A percentile compares a stretch with the other conserved stretches of the same genome.
Conservation (phyloP, 1,140 invertebrate species). For the Physella acuta region DNA sequence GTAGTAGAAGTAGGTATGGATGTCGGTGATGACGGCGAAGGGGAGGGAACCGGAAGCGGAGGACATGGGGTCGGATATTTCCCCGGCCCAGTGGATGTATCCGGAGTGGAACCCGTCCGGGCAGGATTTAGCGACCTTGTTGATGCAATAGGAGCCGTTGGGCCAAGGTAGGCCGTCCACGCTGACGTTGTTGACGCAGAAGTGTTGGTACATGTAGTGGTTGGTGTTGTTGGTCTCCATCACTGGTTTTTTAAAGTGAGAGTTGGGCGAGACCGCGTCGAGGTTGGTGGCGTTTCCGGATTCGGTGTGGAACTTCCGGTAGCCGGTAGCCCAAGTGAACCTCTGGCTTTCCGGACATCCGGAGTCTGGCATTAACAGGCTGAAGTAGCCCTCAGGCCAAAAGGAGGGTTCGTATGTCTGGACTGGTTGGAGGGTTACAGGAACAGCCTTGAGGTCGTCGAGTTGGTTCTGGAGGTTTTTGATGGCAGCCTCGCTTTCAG, state of each 20-base stretch:
- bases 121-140: background rate
- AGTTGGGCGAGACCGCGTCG: background rate
- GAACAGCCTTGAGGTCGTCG: background rate
- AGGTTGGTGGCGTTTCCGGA: slow-evolving; percentile 2
- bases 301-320: slow-evolving; percentile 8
- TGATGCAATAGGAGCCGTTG: slow-evolving; percentile 7
- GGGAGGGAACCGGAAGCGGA: background rate
- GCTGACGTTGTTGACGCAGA: background rate
- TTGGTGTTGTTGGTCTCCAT: background rate
- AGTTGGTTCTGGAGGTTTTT: background rate
- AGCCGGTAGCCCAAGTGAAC: background rate
- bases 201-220: slow-evolving; percentile 4
- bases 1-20: background rate
- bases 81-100: background rate
- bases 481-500: background rate
- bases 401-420: no score
- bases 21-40: background rate
- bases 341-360: background rate
- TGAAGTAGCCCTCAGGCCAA: slow-evolving; percentile 13
- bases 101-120: slow-evolving; percentile 1
- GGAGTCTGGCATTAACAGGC: background rate
- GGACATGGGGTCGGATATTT: background rate
- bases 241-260: slow-evolving; percentile 1
- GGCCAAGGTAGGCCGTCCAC: background rate
- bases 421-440: background rate